phyloP scores from a whole-genome alignment of 92 coral and sea anemone genomes.

The Palythoa grandiflora region DNA sequence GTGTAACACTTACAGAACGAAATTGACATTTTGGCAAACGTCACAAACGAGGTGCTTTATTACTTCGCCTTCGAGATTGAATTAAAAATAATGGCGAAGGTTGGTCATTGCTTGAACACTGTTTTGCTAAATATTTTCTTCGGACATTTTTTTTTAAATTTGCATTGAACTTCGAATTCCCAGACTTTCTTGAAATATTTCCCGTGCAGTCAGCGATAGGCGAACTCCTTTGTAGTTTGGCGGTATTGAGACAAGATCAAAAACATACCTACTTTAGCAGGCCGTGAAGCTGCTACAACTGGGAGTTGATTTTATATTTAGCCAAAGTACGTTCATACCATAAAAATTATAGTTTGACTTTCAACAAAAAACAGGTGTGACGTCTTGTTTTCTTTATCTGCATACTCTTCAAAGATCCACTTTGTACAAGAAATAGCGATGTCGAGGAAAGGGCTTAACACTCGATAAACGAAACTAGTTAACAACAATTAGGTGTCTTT shows the following conservation, averaged over 20 bases:
- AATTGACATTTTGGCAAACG: too few relatives aligned
- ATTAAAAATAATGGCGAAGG: too few relatives aligned
- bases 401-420: constrained; percentile 10
- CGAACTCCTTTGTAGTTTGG: neutral
- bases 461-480: constrained; percentile 20
- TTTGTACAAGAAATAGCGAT: constrained; percentile 2
- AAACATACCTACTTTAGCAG: neutral
- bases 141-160: too few relatives aligned
- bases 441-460: constrained; percentile 3
- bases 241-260: constrained; percentile 12
- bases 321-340: neutral
- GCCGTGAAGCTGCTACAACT: neutral
- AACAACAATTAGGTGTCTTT: constrained; percentile 8
- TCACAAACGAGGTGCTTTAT: too few relatives aligned
- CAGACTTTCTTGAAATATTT: constrained; percentile 9
- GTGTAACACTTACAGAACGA: too few relatives aligned
- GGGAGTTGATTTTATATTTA: constrained; percentile 20
- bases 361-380: neutral
- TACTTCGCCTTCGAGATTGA: too few relatives aligned
- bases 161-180: neutral
- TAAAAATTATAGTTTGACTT: constrained; percentile 10
- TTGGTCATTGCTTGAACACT: too few relatives aligned
- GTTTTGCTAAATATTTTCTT: too few relatives aligned
- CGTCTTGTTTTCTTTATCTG: neutral
- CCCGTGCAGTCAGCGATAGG: neutral